Evolutionary conservation across 2,797 vertebrate genomes (phyloP).

Genomic region (Aeoliscus strigatus): DNA sequence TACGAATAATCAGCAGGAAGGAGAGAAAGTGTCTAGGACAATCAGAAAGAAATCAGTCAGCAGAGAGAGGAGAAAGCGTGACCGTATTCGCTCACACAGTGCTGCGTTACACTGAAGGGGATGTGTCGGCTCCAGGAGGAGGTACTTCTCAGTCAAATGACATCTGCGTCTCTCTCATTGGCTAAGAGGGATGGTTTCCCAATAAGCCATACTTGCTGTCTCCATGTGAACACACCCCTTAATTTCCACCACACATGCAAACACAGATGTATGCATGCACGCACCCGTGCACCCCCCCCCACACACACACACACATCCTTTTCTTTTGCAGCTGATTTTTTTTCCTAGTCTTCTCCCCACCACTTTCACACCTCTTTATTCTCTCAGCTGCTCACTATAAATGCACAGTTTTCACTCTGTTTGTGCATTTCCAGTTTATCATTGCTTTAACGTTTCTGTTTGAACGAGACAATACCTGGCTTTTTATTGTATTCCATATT

Average conservation of each 20-base stretch:
- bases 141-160: constrained; percentile 76
- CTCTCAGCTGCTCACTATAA: too few species aligned
- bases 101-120: constrained; percentile 64
- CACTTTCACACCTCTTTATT: too few species aligned
- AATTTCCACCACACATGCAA: constrained; percentile 24
- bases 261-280: constrained; percentile 18
- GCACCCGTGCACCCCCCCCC: too few species aligned
- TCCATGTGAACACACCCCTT: constrained; percentile 69
- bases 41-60: constrained; percentile 28
- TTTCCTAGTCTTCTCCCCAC: constrained; percentile 10
- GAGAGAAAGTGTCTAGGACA: constrained; percentile 44
- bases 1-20: constrained; percentile 21
- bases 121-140: constrained; percentile 70
- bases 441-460: too few species aligned
- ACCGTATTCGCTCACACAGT: constrained; percentile 61
- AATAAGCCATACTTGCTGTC: constrained; percentile 72
- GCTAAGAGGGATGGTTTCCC: constrained; percentile 75
- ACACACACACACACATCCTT: constrained; percentile 1
- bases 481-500: too few species aligned
- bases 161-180: constrained; percentile 79
- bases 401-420: too few species aligned
- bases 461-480: too few species aligned
- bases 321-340: constrained; percentile 25
- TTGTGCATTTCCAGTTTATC: too few species aligned
- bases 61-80: constrained; percentile 40